Conservation (phyloP, 2,797 vertebrate species). For the Pangasius krempfi region DNA sequence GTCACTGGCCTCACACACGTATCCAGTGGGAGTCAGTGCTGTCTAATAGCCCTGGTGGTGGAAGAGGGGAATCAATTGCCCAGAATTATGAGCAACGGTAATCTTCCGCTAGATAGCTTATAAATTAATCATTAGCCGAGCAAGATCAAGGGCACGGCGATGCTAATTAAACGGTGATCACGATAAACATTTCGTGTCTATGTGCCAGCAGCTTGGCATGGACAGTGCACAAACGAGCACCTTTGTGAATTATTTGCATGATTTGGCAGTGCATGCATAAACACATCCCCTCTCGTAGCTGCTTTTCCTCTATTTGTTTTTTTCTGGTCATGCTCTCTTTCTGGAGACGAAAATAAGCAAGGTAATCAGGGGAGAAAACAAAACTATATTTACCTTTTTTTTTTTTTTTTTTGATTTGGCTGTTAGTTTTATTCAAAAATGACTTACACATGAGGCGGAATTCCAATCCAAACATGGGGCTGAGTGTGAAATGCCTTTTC, state of each 20-base stretch:
- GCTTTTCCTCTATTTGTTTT: neutral
- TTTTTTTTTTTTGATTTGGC: neutral
- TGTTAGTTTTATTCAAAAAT: neutral
- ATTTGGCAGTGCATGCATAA: constrained; percentile 15
- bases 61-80: constrained; percentile 46
- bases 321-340: constrained; percentile 4
- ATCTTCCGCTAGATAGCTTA: constrained; percentile 38
- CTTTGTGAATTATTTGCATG: constrained; percentile 32
- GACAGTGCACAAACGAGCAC: constrained; percentile 23
- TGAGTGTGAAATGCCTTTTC: neutral
- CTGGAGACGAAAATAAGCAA: constrained; percentile 6
- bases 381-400: neutral
- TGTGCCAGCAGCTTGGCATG: constrained; percentile 23
- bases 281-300: neutral
- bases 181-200: constrained; percentile 48
- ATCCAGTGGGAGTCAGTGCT: constrained; percentile 15
- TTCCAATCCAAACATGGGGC: neutral
- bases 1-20: constrained; percentile 13
- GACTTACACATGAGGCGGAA: neutral
- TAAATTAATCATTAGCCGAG: constrained; percentile 52
- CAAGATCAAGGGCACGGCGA: constrained; percentile 49
- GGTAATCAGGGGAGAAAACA: constrained; percentile 9
- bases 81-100: constrained; percentile 52
- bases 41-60: constrained; percentile 36
- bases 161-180: constrained; percentile 53